Base-by-base conservation (phyloP, 2,888 invertebrate species). In the Orthosia gracilis region DNA sequence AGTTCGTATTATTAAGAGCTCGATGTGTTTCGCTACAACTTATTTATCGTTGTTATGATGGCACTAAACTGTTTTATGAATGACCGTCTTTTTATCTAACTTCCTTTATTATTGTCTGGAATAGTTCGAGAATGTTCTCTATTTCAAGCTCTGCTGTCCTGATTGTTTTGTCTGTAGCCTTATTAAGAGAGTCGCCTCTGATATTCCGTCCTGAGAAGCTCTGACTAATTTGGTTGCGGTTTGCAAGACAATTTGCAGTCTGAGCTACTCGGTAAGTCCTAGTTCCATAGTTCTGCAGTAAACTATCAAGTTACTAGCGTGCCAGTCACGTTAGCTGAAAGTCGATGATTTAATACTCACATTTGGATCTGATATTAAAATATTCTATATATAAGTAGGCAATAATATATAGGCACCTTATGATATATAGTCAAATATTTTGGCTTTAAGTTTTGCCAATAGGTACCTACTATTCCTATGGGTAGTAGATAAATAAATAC, bases 1-100 rank as follows among this genome's bases (percentile, higher is more conserved):
- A 76, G 64, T 64, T 45, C 63, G 40, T 54, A 45, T 76, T 78
- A 63, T 66, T 83, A 21, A 55, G 66, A 67, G 57, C 11, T 66
- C 62, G 49, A 79, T 65, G 67, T 54, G 52, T 54, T 23, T 67
- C 31, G 31, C 50, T 79, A 52, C 31, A 26, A 69, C 50, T 72
- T 63, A 73, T 55, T 83, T 72, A 78, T 72, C 31, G 21, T 23
- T 64, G 26, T 71, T 67, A 65, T 31, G 47, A 49, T 61, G 18
- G 15, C 4, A 58, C 13, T 49, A 5, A 58, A 75, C 45, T 50
- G 49, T 73, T 50, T 80, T 23, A 23, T 57, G 11, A 73, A n/a
- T 45, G 80, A 26, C 21, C 17, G 26, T 12, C 26, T 45, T 61
- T 47, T 76, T 62, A 62, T 31, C 61, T 45, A 61, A 45, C 61